phyloP scores from a whole-genome alignment of 2,888 invertebrate genomes.

The Myopa tessellatipennis region DNA sequence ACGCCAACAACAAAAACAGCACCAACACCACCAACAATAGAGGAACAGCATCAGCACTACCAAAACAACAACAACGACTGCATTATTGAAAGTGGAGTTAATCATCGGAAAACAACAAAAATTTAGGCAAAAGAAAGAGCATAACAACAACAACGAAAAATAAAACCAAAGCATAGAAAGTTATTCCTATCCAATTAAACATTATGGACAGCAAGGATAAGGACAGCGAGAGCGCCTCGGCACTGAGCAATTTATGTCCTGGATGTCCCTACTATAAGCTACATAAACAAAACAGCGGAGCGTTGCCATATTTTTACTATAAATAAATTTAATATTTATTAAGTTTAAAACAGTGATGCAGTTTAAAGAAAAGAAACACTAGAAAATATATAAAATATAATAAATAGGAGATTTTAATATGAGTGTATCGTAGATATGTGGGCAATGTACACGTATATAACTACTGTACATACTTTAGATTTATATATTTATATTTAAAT shows the following conservation, averaged over 20 bases:
- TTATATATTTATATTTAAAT: too few species aligned
- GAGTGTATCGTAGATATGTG: too few species aligned
- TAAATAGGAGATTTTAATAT: too few species aligned
- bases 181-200: slow-evolving; percentile 36
- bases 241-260: slow-evolving; percentile 28
- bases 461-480: too few species aligned
- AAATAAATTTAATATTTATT: neutral
- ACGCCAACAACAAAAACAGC: slow-evolving; percentile 17
- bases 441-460: too few species aligned
- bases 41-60: neutral
- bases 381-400: neutral
- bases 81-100: slow-evolving; percentile 21
- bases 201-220: slow-evolving; percentile 13
- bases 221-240: slow-evolving; percentile 5
- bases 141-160: neutral
- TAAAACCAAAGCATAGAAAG: slow-evolving; percentile 11
- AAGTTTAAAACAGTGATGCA: neutral
- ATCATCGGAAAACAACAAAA: slow-evolving; percentile 29
- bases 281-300: neutral
- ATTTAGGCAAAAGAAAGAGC: neutral
- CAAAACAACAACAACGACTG: slow-evolving; percentile 17
- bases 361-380: neutral
- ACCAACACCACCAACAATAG: neutral
- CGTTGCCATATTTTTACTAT: neutral
- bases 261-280: neutral